A percentile compares a stretch with the other conserved stretches of the same genome.
Evolutionary conservation across 2,113 vertebrate genomes (phyloP).

Genomic region (Lampris incognitus): DNA sequence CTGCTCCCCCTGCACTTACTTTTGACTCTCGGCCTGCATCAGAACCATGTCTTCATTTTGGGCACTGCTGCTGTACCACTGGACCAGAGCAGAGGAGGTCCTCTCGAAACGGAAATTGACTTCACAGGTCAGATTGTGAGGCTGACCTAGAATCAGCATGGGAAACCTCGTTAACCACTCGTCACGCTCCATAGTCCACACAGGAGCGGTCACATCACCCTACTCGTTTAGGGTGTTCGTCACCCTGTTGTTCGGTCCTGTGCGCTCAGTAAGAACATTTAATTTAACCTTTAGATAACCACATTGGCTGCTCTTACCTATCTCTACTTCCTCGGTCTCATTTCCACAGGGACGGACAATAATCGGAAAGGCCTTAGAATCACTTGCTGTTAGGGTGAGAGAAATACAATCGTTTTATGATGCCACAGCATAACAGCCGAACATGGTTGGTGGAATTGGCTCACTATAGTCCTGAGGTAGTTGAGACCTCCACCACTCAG

Average conservation of each 20-base stretch:
- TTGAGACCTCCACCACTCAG: too few relatives aligned
- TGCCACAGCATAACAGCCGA: too few relatives aligned
- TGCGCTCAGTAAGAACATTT: too few relatives aligned
- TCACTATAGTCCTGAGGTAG: too few relatives aligned
- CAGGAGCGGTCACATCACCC: too few relatives aligned
- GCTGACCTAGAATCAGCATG: conserved; percentile 74
- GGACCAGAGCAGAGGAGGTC: conserved; percentile 49
- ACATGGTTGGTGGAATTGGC: too few relatives aligned
- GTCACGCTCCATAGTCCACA: too few relatives aligned
- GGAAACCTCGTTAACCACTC: neutral
- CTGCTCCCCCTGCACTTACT: conserved; percentile 45
- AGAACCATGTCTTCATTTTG: conserved; percentile 48
- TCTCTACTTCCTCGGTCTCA: conserved; percentile 47
- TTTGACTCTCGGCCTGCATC: conserved; percentile 19
- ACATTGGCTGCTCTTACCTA: conserved; percentile 58
- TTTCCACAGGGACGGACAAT: conserved; percentile 43
- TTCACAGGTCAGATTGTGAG: conserved; percentile 80
- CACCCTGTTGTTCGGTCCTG: too few relatives aligned
- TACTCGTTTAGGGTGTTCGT: too few relatives aligned
- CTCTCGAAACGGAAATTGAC: conserved; percentile 83
- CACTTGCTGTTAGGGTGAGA: conserved; percentile 25
- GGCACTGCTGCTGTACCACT: conserved; percentile 78
- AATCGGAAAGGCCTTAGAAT: conserved; percentile 3
- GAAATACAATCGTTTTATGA: conserved; percentile 14
- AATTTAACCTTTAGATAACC: neutral